Conservation (phyloP, 2,113 vertebrate species). For the Serinus canaria region DNA sequence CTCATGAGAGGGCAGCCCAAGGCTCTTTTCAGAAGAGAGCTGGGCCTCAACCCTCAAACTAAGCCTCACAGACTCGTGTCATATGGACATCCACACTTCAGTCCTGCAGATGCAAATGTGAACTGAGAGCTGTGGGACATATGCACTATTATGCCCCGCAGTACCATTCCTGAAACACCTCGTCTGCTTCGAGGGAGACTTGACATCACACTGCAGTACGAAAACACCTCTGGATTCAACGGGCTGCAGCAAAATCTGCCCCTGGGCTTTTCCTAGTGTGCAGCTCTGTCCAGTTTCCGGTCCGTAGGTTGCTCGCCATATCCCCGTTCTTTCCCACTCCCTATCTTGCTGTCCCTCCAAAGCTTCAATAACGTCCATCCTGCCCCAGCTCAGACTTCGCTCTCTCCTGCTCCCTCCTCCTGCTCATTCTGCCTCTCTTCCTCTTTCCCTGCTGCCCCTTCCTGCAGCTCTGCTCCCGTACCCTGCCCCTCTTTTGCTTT, state of each 20-base stretch:
- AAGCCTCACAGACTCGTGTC: too few relatives aligned
- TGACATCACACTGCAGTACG: not conserved
- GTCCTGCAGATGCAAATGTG: too few relatives aligned
- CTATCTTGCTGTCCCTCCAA: too few relatives aligned
- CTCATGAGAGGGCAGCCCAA: too few relatives aligned
- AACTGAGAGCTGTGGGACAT: too few relatives aligned
- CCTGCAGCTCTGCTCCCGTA: not conserved
- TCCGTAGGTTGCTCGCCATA: rapidly evolving
- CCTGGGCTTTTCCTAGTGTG: not conserved
- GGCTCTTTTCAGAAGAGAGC: too few relatives aligned
- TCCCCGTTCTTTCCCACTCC: not conserved
- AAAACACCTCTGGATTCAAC: not conserved
- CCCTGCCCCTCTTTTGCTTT: not conserved
- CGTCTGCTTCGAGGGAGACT: not conserved
- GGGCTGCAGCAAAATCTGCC: too few relatives aligned
- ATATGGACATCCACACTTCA: too few relatives aligned
- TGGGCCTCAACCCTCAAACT: too few relatives aligned
- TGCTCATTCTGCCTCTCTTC: not conserved
- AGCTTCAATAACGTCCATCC: too few relatives aligned
- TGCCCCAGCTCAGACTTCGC: not conserved
- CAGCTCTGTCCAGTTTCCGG: not conserved
- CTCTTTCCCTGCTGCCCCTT: not conserved
- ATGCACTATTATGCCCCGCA: too few relatives aligned
- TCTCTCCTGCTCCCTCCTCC: too few relatives aligned
- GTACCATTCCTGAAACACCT: not conserved